Evolutionary conservation across 1,140 invertebrate genomes (phyloP), one percentile per base, ranked within the genome.

Genomic region (Neodiprion pinetum): DNA sequence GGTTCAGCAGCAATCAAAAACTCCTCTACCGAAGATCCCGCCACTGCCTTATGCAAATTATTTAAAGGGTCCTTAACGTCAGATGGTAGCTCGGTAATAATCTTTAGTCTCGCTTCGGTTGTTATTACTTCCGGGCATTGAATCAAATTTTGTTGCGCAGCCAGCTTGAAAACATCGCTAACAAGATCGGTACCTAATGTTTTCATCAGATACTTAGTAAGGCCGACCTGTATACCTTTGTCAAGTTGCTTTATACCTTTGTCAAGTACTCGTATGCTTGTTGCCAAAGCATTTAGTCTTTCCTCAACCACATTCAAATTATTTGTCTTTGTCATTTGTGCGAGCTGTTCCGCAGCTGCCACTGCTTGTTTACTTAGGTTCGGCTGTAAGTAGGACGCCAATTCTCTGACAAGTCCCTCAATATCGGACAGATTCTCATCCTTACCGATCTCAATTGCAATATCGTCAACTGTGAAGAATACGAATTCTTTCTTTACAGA

Each of bases 151-250:
- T 95, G 93, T 73, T 90, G 90, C 9, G 92, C 92, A 71, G 92
- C 91, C 82, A 94, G 92, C 80, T 93, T 92, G 71, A 93, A 91
- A 70, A 97, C 90, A 78, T 96, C 93, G 78, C 93, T 95, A n/a
- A 93, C 90, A 73, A 97, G 91, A 82, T 98, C 96, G 70, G 93
- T 91, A 61, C 94, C 95, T 67, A 96, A 85, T 3, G 95, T 94
- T 87, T 96, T 96, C 14, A 98, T 83, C 28, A 98, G 85, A 88
- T 98, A 96, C 84, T 96, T 96, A 0, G 89, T 86, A 70, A 98
- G 88, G 70, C 93, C 91, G 1, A 85, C 53, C 84, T 96, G 93
- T 67, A 91, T 86, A 68, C 92, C 85, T 90, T 92, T 84, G 76
- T 88, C 84, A 80, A 92, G 90, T 67, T 89, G 85, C 84, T 96